phyloP scores from a whole-genome alignment of 1,140 invertebrate genomes.

The Gryon sp. region DNA sequence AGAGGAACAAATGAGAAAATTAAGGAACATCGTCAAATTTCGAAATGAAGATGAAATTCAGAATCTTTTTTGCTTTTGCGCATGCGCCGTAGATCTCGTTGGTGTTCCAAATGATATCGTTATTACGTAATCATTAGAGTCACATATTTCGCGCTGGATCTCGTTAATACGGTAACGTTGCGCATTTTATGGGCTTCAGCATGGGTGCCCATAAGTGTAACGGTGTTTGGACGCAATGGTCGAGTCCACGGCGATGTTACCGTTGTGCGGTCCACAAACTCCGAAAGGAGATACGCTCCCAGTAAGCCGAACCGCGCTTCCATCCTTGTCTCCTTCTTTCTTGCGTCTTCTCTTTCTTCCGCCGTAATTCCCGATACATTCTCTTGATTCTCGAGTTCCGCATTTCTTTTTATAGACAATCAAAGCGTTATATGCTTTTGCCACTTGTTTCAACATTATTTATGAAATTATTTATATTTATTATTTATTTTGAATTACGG shows the following conservation, averaged over 20 bases:
- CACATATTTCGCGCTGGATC: slow-evolving; percentile 45
- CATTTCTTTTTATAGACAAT: slow-evolving; percentile 40
- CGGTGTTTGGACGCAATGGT: slow-evolving; percentile 72
- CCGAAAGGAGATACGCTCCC: slow-evolving; percentile 64
- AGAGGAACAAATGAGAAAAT: no score
- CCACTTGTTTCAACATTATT: slow-evolving; percentile 3
- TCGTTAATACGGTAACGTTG: slow-evolving; percentile 64
- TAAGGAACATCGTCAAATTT: no score
- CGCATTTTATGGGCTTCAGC: slow-evolving; percentile 56
- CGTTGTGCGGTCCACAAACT: slow-evolving; percentile 78
- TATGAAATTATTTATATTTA: neutral
- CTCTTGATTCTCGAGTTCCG: slow-evolving; percentile 58
- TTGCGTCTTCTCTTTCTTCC: slow-evolving; percentile 25
- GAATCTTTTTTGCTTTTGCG: no score
- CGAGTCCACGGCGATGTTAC: slow-evolving; percentile 70
- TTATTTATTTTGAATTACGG: neutral
- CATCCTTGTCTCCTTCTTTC: slow-evolving; percentile 7
- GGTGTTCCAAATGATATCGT: slow-evolving; percentile 38
- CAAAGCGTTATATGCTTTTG: slow-evolving; percentile 21
- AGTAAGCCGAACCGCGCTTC: slow-evolving; percentile 35
- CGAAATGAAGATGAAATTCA: no score
- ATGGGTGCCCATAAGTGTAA: slow-evolving; percentile 75
- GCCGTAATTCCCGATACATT: slow-evolving; percentile 45
- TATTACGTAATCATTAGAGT: slow-evolving; percentile 41
- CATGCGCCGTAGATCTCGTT: neutral